These are phyloP conservation scores for Ctenodactylus gundi DNA, from an alignment of 2,113 vertebrate species.

Conservation along the genomic window DNA sequence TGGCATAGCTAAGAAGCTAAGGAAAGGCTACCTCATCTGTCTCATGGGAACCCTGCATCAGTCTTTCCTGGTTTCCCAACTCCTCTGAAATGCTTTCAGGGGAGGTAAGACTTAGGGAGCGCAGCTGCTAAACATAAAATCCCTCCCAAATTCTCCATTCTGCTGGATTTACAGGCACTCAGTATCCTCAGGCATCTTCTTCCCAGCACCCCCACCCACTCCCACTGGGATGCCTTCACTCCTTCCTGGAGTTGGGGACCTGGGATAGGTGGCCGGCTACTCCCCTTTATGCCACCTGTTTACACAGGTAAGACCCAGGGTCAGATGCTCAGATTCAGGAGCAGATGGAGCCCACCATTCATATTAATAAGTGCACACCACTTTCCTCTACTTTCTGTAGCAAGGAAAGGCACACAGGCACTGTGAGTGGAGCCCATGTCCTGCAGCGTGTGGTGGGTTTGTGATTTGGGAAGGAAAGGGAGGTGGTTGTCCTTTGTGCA, in stretches of 20 bases:
- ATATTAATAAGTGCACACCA: fast-evolving
- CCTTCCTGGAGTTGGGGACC: neutral
- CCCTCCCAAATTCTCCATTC: neutral
- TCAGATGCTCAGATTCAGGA: too few species aligned
- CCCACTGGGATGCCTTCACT: neutral
- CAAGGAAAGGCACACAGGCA: neutral
- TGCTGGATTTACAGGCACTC: neutral
- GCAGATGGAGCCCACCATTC: too few species aligned
- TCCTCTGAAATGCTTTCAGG: neutral
- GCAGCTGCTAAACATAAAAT: neutral
- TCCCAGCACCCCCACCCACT: neutral
- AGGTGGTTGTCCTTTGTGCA: neutral
- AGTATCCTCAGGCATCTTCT: neutral
- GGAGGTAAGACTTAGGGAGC: neutral
- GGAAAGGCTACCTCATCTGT: too few species aligned
- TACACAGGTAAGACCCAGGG: fast-evolving
- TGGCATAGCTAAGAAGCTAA: neutral
- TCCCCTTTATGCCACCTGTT: neutral
- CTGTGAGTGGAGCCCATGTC: neutral
- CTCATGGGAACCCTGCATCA: neutral
- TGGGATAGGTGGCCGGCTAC: fast-evolving
- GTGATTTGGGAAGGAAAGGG: neutral
- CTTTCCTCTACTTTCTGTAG: neutral
- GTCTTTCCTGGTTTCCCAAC: neutral
- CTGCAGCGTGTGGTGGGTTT: neutral